A percentile compares a stretch with the other conserved stretches of the same genome.
These are phyloP conservation scores for Epinephelus awoara DNA, from an alignment of 2,797 vertebrate genomes.

Conservation along the genomic window DNA sequence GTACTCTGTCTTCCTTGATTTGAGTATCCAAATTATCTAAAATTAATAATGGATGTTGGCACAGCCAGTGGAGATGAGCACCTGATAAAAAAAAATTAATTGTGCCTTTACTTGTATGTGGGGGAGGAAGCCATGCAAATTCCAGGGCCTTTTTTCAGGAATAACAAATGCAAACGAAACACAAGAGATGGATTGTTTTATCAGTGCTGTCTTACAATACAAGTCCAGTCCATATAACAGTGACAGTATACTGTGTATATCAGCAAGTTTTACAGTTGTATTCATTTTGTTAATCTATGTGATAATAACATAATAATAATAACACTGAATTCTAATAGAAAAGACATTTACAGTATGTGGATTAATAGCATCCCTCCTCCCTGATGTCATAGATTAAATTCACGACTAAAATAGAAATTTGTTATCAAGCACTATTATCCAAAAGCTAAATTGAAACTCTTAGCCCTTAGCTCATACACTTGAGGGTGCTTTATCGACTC, in stretches of 20 bases:
- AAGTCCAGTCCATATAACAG: not conserved
- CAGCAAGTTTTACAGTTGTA: not conserved
- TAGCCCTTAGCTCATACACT: too few relatives aligned
- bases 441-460: not conserved
- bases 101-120: conserved; percentile 16
- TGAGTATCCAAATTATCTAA: conserved; percentile 41
- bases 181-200: conserved; percentile 12
- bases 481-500: not conserved
- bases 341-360: not conserved
- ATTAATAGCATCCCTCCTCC: not conserved
- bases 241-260: not conserved
- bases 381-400: not conserved
- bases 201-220: not conserved
- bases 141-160: not conserved
- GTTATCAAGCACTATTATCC: not conserved
- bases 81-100: conserved; percentile 12
- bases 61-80: not conserved
- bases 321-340: not conserved
- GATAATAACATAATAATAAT: not conserved
- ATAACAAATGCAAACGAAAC: conserved; percentile 51
- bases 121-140: conserved; percentile 48
- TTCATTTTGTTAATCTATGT: not conserved
- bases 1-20: conserved; percentile 15
- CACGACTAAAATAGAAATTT: not conserved
- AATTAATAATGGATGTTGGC: conserved; percentile 14